Evolutionary conservation across 2,797 vertebrate species (phyloP).

Genomic region (Pantherophis vulpinus): DNA sequence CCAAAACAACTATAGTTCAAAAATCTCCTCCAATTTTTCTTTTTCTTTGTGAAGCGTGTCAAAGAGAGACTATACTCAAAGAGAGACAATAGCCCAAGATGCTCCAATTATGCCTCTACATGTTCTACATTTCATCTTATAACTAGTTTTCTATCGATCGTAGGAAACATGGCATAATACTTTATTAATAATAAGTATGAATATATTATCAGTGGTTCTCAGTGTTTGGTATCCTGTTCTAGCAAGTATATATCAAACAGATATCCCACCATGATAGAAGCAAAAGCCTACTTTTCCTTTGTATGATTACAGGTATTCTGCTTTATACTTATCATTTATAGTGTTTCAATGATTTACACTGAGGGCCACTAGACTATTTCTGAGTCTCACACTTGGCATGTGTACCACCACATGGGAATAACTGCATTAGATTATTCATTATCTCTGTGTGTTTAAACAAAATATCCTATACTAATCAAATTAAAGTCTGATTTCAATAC

Average conservation of each 20-base stretch:
- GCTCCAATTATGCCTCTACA: not conserved
- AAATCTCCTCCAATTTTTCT: not conserved
- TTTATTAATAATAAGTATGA: not conserved
- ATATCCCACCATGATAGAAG: not conserved
- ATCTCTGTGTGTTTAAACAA: not conserved
- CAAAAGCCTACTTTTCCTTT: not conserved
- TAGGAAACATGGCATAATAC: not conserved
- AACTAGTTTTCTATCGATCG: not conserved
- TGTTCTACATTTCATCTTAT: not conserved
- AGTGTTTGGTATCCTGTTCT: not conserved
- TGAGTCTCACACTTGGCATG: not conserved
- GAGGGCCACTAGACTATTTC: not conserved
- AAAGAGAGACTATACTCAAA: not conserved
- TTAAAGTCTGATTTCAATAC: not conserved
- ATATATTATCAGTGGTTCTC: not conserved
- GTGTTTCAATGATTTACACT: not conserved
- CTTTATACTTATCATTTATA: not conserved
- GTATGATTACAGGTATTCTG: not conserved
- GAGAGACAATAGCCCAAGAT: not conserved
- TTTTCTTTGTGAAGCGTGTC: not conserved
- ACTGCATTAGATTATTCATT: not conserved
- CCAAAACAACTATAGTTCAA: not conserved
- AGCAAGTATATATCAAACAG: not conserved
- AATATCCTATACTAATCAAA: not conserved
- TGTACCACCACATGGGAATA: not conserved